phyloP scores from a whole-genome alignment of 2,113 vertebrate genomes.

The Andinoacara biseriatus region DNA sequence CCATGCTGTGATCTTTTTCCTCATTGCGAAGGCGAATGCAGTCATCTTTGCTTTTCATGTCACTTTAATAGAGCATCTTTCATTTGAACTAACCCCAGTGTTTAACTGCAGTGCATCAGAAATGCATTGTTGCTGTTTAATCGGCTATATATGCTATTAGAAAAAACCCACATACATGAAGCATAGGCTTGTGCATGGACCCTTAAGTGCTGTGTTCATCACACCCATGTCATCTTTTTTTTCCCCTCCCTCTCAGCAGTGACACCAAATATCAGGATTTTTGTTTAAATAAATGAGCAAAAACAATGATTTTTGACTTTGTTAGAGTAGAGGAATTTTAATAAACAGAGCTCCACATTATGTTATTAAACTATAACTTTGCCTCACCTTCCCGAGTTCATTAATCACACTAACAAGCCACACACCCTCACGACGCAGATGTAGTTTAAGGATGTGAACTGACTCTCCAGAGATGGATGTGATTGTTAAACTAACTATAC shows the following conservation, averaged over 20 bases:
- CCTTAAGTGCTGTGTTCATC: conserved; percentile 40
- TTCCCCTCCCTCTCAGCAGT: conserved; percentile 5
- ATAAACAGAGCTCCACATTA: conserved; percentile 82
- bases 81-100: conserved; percentile 54
- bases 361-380: conserved; percentile 41
- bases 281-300: conserved; percentile 4
- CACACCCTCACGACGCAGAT: background rate
- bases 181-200: conserved; percentile 67
- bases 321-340: conserved; percentile 9
- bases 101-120: conserved; percentile 24
- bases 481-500: background rate
- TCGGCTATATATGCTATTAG: background rate
- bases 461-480: conserved; percentile 7
- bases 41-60: conserved; percentile 57
- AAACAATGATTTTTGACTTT: background rate
- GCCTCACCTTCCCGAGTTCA: conserved; percentile 25
- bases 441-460: background rate
- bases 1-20: conserved; percentile 46
- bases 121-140: conserved; percentile 21
- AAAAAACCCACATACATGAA: conserved; percentile 52
- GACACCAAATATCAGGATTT: background rate
- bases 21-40: conserved; percentile 45
- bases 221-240: conserved; percentile 40
- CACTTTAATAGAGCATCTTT: conserved; percentile 36
- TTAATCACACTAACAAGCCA: conserved; percentile 34